These are phyloP conservation scores for Mastomys coucha DNA, from an alignment of 2,113 vertebrate genomes.

Conservation along the genomic window DNA sequence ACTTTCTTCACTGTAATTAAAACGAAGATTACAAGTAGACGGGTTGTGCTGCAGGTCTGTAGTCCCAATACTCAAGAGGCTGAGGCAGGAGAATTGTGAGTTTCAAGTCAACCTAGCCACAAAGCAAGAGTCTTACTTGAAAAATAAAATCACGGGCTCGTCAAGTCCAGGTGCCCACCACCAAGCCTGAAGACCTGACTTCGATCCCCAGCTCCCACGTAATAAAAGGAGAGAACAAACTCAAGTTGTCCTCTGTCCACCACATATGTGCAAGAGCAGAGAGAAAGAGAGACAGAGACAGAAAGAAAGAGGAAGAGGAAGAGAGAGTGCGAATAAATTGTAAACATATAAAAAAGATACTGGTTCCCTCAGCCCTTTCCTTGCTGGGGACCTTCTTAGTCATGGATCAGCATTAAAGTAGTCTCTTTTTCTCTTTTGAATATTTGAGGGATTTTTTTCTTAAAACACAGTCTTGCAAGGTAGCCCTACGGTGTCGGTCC, in stretches of 20 bases:
- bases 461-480: not conserved
- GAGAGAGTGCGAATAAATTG: not conserved
- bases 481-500: too few relatives aligned
- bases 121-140: not conserved
- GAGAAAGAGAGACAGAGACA: too few relatives aligned
- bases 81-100: not conserved
- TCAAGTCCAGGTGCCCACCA: not conserved
- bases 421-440: not conserved
- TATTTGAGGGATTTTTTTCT: not conserved
- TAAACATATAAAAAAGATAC: not conserved
- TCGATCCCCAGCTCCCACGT: not conserved
- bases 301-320: not conserved
- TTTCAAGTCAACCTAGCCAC: not conserved
- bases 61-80: not conserved
- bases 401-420: not conserved
- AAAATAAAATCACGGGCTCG: not conserved
- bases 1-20: constrained; percentile 19
- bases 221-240: not conserved
- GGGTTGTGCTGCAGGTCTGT: not conserved
- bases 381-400: not conserved
- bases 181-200: not conserved
- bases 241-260: not conserved
- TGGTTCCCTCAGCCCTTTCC: not conserved
- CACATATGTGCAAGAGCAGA: not conserved
- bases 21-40: not conserved